A percentile compares a stretch with the other conserved stretches of the same genome.
Evolutionary conservation across 2,113 vertebrate genomes (phyloP).

Genomic region (Phoxinus phoxinus): DNA sequence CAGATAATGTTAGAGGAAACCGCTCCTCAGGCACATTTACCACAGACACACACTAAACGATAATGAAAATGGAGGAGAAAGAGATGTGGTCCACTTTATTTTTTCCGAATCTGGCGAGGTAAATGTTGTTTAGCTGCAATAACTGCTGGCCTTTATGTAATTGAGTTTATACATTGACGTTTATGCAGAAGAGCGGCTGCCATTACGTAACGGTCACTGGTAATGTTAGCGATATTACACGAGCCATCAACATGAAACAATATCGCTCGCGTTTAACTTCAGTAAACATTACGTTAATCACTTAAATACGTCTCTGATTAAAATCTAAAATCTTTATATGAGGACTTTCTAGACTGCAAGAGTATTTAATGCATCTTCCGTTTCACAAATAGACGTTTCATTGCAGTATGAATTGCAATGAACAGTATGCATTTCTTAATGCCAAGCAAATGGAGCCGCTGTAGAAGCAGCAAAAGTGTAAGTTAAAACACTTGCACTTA

Average conservation of each 20-base stretch:
- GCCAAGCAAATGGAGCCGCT: not conserved
- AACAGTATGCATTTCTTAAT: not conserved
- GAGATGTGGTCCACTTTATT: not conserved
- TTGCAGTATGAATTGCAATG: not conserved
- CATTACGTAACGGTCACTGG: not conserved
- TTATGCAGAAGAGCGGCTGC: not conserved
- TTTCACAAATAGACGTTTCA: not conserved
- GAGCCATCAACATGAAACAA: not conserved
- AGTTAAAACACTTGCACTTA: not conserved
- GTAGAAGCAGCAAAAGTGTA: not conserved
- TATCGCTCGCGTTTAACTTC: not conserved
- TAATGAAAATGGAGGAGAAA: not conserved
- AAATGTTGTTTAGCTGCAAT: not conserved
- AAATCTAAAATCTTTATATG: not conserved
- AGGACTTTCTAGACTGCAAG: not conserved
- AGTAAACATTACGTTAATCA: not conserved
- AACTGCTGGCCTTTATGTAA: not conserved
- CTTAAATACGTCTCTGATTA: not conserved
- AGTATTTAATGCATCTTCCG: not conserved
- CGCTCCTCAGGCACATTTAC: slow-evolving; percentile 4
- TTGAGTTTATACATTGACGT: not conserved
- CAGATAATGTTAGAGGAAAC: slow-evolving; percentile 41
- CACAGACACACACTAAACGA: not conserved
- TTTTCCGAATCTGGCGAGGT: not conserved
- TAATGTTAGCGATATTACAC: not conserved